Percentiles rank a stretch among this genome's conserved stretches.
Conservation (phyloP, 1,140 invertebrate genomes). For the Ooceraea biroi region DNA sequence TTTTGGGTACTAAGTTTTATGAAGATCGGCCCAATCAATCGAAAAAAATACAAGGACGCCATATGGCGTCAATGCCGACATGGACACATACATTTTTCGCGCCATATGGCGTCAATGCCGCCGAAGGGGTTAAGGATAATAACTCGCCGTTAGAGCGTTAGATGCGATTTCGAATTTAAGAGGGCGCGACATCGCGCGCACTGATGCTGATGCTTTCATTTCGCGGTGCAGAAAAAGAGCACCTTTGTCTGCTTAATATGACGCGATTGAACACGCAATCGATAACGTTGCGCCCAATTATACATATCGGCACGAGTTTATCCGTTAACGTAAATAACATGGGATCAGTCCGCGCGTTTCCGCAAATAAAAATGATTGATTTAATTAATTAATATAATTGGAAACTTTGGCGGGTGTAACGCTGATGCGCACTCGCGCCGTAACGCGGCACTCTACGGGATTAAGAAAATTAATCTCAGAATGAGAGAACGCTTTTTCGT, state of each 20-base stretch:
- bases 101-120: too few relatives aligned
- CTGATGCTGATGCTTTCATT: not conserved
- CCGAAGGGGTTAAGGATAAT: too few relatives aligned
- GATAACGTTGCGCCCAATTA: conserved; percentile 19
- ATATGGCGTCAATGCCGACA: too few relatives aligned
- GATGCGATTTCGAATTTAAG: not conserved
- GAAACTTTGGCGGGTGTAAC: not conserved
- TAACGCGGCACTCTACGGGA: too few relatives aligned
- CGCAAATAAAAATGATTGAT: not conserved
- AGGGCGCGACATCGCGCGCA: not conserved
- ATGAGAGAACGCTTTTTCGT: too few relatives aligned
- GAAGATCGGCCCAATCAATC: too few relatives aligned
- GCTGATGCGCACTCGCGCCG: not conserved
- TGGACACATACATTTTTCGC: too few relatives aligned
- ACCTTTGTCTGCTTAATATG: not conserved
- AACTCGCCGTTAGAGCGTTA: not conserved
- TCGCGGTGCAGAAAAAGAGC: not conserved
- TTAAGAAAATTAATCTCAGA: too few relatives aligned
- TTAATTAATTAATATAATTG: conserved; percentile 3
- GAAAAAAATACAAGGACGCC: too few relatives aligned
- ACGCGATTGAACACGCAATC: not conserved
- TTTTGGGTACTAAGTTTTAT: too few relatives aligned
- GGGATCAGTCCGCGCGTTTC: not conserved
- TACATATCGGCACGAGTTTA: not conserved
- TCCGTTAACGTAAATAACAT: conserved; percentile 31